Evolutionary conservation across 2,888 invertebrate species (phyloP).

Genomic region (Nyleta sp.): DNA sequence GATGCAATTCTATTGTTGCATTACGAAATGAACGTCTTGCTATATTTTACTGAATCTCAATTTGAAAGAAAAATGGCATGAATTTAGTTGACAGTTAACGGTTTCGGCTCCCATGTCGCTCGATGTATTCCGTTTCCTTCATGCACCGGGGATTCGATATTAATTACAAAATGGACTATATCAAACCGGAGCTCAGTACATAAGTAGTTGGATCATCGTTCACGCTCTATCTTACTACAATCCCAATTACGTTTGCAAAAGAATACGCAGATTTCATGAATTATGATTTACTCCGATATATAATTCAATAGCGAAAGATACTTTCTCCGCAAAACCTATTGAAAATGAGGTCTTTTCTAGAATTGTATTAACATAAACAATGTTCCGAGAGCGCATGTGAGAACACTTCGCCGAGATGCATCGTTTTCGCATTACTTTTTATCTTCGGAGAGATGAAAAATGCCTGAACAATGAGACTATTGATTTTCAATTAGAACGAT

Average conservation of each 20-base stretch:
- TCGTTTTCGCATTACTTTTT: no score
- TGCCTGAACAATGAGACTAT: constrained; percentile 39
- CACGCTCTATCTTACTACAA: constrained; percentile 26
- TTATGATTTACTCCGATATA: constrained; percentile 45
- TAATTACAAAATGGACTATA: constrained; percentile 37
- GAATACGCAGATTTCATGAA: constrained; percentile 30
- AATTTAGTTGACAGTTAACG: constrained; percentile 29
- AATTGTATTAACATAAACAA: constrained; percentile 44
- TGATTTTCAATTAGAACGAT: constrained; percentile 47
- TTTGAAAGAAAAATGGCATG: constrained; percentile 17
- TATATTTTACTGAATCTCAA: no score
- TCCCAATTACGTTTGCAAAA: constrained; percentile 1
- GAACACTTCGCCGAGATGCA: neutral
- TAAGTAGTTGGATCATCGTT: constrained; percentile 43
- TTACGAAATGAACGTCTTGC: no score
- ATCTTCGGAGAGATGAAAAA: no score
- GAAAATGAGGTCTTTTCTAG: constrained; percentile 54
- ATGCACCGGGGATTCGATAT: constrained; percentile 24
- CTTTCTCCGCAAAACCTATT: constrained; percentile 55
- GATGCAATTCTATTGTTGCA: no score
- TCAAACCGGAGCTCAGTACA: constrained; percentile 11
- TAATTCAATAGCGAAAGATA: constrained; percentile 62
- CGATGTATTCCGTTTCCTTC: constrained; percentile 24
- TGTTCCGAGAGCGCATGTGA: no score
- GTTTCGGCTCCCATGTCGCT: neutral